A percentile compares a stretch with the other conserved stretches of the same genome.
Evolutionary conservation across 2,888 invertebrate species (phyloP).

Genomic region (Orthonevra nobilis): DNA sequence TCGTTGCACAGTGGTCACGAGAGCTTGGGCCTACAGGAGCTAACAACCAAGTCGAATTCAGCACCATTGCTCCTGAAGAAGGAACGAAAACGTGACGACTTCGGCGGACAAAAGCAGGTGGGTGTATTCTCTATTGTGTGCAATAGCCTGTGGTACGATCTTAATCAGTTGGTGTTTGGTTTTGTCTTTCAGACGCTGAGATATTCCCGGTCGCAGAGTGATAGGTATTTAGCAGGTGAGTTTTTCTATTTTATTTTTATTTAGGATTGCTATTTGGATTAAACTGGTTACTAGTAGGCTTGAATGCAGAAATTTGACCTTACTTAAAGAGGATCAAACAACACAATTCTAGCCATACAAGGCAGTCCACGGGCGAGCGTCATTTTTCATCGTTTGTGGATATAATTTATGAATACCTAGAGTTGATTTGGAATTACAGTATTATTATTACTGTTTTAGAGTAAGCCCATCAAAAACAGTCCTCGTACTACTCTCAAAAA

Average conservation of each 20-base stretch:
- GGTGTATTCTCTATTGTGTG: constrained; percentile 71
- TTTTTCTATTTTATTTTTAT: constrained; percentile 48
- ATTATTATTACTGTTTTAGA: too few relatives aligned
- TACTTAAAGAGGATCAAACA: too few relatives aligned
- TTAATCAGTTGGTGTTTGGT: constrained; percentile 21
- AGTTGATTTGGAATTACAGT: too few relatives aligned
- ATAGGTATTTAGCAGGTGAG: constrained; percentile 81
- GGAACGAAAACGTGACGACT: constrained; percentile 77
- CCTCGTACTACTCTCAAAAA: too few relatives aligned
- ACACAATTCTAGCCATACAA: too few relatives aligned
- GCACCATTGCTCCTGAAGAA: constrained; percentile 79
- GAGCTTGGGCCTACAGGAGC: constrained; percentile 78
- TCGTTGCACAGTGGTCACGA: constrained; percentile 79
- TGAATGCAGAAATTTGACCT: too few relatives aligned
- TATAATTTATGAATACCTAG: too few relatives aligned
- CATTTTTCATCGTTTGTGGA: too few relatives aligned
- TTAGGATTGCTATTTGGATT: too few relatives aligned
- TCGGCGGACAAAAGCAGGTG: constrained; percentile 79
- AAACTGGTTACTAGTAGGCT: too few relatives aligned
- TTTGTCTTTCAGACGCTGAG: constrained; percentile 77
- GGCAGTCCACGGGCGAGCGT: too few relatives aligned
- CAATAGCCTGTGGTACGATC: not conserved
- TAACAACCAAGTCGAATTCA: constrained; percentile 79
- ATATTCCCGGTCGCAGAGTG: constrained; percentile 80
- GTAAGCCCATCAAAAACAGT: too few relatives aligned